Conservation (phyloP, 2,888 invertebrate species). For the Chalcis sispes region DNA sequence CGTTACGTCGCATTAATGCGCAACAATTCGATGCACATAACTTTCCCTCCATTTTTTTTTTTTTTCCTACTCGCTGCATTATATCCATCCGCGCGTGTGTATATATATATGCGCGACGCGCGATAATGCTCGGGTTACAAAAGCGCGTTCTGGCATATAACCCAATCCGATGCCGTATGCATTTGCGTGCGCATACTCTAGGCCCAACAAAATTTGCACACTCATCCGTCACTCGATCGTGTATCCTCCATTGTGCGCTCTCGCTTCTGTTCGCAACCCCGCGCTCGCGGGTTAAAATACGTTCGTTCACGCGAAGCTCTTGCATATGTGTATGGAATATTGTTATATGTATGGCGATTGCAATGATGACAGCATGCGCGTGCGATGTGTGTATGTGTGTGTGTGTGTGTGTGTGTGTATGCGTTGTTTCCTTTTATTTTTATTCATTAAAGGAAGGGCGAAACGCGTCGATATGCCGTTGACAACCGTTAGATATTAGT, state of each 20-base stretch:
- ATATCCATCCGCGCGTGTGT: background rate
- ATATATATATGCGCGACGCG: background rate
- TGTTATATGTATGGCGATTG: background rate
- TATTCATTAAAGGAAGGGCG: too few species aligned
- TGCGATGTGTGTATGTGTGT: background rate
- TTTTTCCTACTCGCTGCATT: too few species aligned
- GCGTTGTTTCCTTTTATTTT: too few species aligned
- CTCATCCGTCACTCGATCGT: conserved; percentile 42
- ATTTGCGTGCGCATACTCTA: too few species aligned
- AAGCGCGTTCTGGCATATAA: conserved; percentile 20
- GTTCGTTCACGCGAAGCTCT: background rate
- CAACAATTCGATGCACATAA: too few species aligned
- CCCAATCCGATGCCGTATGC: too few species aligned
- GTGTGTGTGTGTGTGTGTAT: background rate
- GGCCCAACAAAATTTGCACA: too few species aligned
- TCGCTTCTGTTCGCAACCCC: background rate
- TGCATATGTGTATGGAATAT: background rate
- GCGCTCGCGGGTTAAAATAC: background rate
- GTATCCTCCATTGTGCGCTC: conserved; percentile 6
- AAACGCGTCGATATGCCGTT: too few species aligned
- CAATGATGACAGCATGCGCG: background rate
- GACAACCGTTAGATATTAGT: too few species aligned
- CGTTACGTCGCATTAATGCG: too few species aligned
- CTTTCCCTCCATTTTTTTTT: too few species aligned
- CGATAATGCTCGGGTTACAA: conserved; percentile 48